phyloP scores from a whole-genome alignment of 2,888 invertebrate genomes.

The Brenthis hecate region DNA sequence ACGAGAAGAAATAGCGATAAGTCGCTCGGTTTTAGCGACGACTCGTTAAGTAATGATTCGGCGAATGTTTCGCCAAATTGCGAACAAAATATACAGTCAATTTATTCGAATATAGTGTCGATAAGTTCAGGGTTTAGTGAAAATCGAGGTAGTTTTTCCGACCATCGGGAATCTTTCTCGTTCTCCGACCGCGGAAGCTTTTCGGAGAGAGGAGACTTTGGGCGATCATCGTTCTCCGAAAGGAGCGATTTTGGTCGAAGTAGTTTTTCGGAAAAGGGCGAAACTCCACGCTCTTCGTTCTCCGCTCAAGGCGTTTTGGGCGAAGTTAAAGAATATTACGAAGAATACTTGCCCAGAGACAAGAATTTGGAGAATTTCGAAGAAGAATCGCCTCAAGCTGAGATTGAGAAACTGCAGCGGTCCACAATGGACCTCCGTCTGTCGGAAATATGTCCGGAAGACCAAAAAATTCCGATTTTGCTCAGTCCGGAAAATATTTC shows the following conservation, averaged over 20 bases:
- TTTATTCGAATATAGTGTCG: conserved; percentile 79
- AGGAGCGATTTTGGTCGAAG: conserved; percentile 78
- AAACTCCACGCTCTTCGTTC: conserved; percentile 73
- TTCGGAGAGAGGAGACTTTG: conserved; percentile 73
- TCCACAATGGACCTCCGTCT: conserved; percentile 74
- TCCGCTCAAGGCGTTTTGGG: conserved; percentile 73
- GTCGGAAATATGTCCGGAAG: conserved; percentile 67
- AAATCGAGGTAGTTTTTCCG: conserved; percentile 78
- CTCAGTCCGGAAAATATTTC: conserved; percentile 71
- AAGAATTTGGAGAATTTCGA: conserved; percentile 61
- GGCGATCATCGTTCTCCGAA: conserved; percentile 77
- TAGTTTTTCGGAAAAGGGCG: conserved; percentile 73
- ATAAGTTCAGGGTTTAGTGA: conserved; percentile 84
- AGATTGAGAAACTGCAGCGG: conserved; percentile 69
- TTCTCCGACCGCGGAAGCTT: conserved; percentile 77
- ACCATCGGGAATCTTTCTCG: conserved; percentile 74
- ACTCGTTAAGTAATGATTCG: conserved; percentile 87
- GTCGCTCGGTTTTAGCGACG: conserved; percentile 87
- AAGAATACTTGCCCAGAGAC: conserved; percentile 72
- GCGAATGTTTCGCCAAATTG: conserved; percentile 81
- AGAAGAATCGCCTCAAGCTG: conserved; percentile 54
- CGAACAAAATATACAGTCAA: conserved; percentile 74
- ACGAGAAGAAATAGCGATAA: conserved; percentile 85
- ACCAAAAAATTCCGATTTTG: conserved; percentile 64
- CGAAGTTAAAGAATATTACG: conserved; percentile 71